A percentile compares a stretch with the other conserved stretches of the same genome.
Evolutionary conservation across 2,797 vertebrate genomes (phyloP).

Genomic region (Glossophaga mutica): DNA sequence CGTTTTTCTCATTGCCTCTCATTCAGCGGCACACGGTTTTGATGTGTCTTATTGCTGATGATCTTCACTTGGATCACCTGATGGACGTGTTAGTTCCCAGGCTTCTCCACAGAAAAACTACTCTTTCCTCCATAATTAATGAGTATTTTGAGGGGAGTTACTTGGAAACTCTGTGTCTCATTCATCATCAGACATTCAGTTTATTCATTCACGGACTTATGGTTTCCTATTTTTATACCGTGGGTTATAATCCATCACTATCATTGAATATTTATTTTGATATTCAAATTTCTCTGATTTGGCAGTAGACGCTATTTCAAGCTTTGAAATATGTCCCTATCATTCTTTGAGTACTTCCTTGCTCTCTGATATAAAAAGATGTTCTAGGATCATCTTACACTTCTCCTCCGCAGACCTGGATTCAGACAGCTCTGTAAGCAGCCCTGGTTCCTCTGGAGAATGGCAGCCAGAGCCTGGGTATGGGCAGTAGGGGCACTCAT

Average conservation of each 20-base stretch:
- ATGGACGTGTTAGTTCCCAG: neutral
- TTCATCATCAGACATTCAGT: neutral
- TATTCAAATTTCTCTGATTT: neutral
- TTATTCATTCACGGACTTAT: neutral
- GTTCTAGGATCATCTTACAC: neutral
- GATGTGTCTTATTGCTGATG: neutral
- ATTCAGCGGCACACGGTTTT: neutral
- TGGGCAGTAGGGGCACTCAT: neutral
- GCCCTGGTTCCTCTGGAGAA: neutral
- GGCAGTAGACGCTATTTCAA: neutral
- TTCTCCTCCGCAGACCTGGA: neutral
- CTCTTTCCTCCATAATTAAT: neutral
- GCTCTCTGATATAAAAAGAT: neutral
- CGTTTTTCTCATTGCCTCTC: neutral
- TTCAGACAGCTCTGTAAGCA: neutral
- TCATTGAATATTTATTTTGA: slow-evolving; percentile 2
- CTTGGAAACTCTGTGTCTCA: neutral
- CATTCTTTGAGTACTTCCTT: neutral
- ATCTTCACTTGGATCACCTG: neutral
- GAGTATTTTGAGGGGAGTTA: neutral
- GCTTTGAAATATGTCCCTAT: neutral
- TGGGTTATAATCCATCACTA: neutral
- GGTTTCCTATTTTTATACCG: neutral
- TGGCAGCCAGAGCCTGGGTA: neutral
- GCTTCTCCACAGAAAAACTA: neutral